Evolutionary conservation across 1,140 invertebrate genomes (phyloP).

Genomic region (Augochlora pura): DNA sequence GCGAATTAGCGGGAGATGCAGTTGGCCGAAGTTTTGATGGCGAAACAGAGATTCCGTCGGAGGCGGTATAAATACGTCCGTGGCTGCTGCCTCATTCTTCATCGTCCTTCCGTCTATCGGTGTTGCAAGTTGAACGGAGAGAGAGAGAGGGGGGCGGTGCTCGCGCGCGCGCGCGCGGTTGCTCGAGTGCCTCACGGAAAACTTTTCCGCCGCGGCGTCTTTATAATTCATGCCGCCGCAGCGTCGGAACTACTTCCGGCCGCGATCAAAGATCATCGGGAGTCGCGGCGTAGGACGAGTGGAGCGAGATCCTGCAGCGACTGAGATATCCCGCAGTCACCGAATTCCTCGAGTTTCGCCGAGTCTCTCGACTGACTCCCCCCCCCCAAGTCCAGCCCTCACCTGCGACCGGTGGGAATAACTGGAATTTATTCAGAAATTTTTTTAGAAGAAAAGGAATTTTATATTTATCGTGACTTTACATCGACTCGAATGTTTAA

Average conservation of each 20-base stretch:
- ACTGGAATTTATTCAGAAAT: too few relatives aligned
- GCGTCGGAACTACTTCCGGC: neutral
- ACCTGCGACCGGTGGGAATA: too few relatives aligned
- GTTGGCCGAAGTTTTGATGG: neutral
- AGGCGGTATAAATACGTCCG: slow-evolving; percentile 12
- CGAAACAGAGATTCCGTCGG: neutral
- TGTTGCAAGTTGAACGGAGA: slow-evolving; percentile 26
- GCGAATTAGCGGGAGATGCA: neutral
- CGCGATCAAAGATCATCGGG: slow-evolving; percentile 34
- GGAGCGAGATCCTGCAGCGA: too few relatives aligned
- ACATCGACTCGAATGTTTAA: too few relatives aligned
- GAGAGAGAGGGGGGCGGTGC: too few relatives aligned
- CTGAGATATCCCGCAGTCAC: too few relatives aligned
- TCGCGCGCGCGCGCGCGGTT: neutral
- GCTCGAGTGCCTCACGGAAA: slow-evolving; percentile 24
- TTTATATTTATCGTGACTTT: too few relatives aligned
- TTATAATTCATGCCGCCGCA: slow-evolving; percentile 35
- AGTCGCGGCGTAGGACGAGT: neutral
- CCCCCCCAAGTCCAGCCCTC: too few relatives aligned
- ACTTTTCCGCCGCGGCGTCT: slow-evolving; percentile 33
- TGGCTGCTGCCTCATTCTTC: neutral
- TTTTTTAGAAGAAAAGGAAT: too few relatives aligned
- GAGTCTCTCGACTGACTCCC: too few relatives aligned
- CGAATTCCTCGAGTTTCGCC: too few relatives aligned
- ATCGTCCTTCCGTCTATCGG: slow-evolving; percentile 31